phyloP scores from a whole-genome alignment of 2,113 vertebrate species.

The Clinocottus analis region DNA sequence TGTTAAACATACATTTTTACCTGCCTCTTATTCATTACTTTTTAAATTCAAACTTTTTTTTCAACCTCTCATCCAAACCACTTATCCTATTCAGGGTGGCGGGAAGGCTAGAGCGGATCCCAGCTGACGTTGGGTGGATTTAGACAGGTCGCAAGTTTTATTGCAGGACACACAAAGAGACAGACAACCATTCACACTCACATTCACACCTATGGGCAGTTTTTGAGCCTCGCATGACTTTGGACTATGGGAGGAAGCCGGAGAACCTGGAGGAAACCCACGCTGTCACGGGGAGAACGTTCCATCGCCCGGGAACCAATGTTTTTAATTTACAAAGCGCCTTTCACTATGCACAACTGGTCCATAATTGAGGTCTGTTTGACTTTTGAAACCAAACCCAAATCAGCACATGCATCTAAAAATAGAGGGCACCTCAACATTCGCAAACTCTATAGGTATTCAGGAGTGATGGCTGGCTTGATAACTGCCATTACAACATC shows the following conservation, averaged over 20 bases:
- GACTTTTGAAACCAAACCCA: neutral
- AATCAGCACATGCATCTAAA: neutral
- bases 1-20: neutral
- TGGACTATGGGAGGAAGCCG: no score
- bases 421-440: neutral
- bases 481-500: neutral
- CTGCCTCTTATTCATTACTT: neutral
- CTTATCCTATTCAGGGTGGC: no score
- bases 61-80: no score
- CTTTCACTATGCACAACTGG: neutral
- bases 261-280: no score
- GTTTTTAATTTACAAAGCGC: neutral
- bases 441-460: neutral
- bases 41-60: neutral
- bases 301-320: no score
- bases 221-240: no score
- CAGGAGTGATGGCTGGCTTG: no score
- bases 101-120: neutral
- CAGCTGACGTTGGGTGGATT: neutral
- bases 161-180: no score
- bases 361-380: neutral
- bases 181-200: no score
- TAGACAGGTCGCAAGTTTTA: no score
- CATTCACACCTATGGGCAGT: no score
- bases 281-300: no score